phyloP scores from a whole-genome alignment of 2,888 invertebrate species.

The Lysandra coridon region DNA sequence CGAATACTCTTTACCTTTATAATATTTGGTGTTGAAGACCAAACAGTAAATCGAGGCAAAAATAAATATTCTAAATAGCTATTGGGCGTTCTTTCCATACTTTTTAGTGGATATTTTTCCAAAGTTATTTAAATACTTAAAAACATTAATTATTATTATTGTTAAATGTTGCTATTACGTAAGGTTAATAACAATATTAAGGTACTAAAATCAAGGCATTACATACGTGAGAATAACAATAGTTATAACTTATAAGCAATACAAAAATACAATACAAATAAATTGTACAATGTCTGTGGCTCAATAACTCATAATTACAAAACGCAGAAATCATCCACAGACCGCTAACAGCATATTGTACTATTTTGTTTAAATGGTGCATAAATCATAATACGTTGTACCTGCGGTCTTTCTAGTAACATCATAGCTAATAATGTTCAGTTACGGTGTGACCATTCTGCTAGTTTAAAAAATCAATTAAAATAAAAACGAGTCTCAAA shows the following conservation, averaged over 20 bases:
- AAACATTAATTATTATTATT: not conserved
- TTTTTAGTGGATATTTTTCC: not conserved
- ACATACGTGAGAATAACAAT: not conserved
- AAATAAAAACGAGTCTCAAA: no score
- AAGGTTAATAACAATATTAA: not conserved
- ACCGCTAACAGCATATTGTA: conserved; percentile 6
- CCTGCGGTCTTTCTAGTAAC: not conserved
- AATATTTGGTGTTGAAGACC: no score
- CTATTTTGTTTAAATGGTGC: not conserved
- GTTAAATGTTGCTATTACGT: not conserved
- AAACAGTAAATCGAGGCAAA: no score
- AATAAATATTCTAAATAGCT: no score
- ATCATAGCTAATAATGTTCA: not conserved
- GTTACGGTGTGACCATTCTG: no score
- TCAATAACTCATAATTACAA: conserved; percentile 1
- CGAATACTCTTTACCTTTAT: no score
- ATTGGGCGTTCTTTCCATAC: not conserved
- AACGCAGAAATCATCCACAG: not conserved
- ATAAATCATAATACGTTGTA: not conserved
- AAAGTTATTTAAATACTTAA: not conserved
- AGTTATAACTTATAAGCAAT: not conserved
- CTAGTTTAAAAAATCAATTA: no score
- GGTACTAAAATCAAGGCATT: not conserved
- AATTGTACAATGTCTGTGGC: not conserved
- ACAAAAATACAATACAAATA: not conserved